Percentiles rank a stretch among this genome's conserved stretches.
Evolutionary conservation across 2,113 vertebrate species (phyloP).

Genomic region (Pristiophorus japonicus): DNA sequence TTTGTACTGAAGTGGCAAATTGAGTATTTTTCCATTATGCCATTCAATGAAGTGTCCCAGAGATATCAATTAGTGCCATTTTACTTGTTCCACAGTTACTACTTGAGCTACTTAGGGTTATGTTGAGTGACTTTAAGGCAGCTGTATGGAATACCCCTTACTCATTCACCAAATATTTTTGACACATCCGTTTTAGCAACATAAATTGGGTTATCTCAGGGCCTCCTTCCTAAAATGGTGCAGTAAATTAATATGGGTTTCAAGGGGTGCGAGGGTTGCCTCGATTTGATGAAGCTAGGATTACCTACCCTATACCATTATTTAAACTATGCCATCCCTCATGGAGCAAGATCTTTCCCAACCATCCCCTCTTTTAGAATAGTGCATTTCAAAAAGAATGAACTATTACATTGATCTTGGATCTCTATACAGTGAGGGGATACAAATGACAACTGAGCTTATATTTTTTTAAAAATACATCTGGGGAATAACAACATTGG

Average conservation of each 20-base stretch:
- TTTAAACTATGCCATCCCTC: not conserved
- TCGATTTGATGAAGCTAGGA: not conserved
- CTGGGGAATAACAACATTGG: not conserved
- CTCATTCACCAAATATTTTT: not conserved
- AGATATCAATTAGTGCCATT: not conserved
- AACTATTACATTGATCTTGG: not conserved
- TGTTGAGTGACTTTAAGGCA: not conserved
- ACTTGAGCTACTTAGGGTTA: too few relatives aligned
- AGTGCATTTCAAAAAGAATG: too few relatives aligned
- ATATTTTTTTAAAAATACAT: not conserved
- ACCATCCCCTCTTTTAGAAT: not conserved
- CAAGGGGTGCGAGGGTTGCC: not conserved
- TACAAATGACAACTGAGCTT: not conserved
- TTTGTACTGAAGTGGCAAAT: not conserved
- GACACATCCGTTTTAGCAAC: not conserved
- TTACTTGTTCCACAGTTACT: too few relatives aligned
- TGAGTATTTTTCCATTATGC: not conserved
- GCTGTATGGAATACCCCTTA: not conserved
- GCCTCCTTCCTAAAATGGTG: not conserved
- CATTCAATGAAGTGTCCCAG: not conserved
- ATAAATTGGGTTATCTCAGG: too few relatives aligned
- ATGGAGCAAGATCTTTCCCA: not conserved
- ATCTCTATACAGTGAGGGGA: not conserved
- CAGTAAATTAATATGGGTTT: not conserved
- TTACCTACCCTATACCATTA: not conserved